phyloP scores from a whole-genome alignment of 2,797 vertebrate genomes.

The Gymnothorax reevesii region DNA sequence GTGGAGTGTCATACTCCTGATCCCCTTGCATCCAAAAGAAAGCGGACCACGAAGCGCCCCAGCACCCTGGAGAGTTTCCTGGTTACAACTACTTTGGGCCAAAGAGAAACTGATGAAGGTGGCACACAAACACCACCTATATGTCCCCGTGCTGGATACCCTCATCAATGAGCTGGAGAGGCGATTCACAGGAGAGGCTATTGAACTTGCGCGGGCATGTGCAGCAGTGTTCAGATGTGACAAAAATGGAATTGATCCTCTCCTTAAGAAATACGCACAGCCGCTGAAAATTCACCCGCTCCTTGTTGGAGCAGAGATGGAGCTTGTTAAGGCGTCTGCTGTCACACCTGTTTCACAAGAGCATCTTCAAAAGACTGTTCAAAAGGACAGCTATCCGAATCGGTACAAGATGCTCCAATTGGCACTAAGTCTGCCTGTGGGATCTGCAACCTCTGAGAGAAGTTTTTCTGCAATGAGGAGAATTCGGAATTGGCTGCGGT shows the following conservation, averaged over 20 bases:
- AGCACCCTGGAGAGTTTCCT: conserved; percentile 23
- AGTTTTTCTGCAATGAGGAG: background rate
- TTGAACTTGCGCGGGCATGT: conserved; percentile 19
- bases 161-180: conserved; percentile 25
- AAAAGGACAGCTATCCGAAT: background rate
- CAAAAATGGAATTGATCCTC: background rate
- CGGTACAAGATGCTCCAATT: no score
- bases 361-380: background rate
- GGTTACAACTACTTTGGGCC: conserved; percentile 25
- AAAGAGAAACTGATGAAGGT: conserved; percentile 15
- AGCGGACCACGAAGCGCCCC: background rate
- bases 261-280: background rate
- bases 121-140: conserved; percentile 7
- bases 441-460: no score
- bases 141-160: conserved; percentile 13
- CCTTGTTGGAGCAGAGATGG: background rate
- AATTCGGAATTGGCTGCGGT: conserved; percentile 3
- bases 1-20: no score
- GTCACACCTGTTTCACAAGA: background rate
- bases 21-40: no score
- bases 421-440: no score
- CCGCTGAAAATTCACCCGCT: conserved; percentile 30
- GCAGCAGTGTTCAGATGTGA: conserved; percentile 26
- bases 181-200: conserved; percentile 24
- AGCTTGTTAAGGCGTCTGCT: conserved; percentile 14